Conservation (phyloP, 2,113 vertebrate genomes). For the Myotis brandtii region DNA sequence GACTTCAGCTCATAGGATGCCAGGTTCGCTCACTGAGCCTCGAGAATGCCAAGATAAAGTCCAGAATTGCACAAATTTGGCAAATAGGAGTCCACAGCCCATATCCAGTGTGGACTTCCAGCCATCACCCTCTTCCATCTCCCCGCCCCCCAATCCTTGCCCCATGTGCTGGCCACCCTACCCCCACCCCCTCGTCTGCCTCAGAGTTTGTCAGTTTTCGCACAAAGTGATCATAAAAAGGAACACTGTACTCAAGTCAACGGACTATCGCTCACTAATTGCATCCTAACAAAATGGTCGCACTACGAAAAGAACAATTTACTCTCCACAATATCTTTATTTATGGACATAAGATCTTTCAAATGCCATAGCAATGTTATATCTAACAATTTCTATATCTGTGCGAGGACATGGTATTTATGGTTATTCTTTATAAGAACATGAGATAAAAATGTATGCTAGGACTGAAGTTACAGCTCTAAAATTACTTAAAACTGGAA, state of each 20-base stretch:
- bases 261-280: background rate
- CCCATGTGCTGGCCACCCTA: too few relatives aligned
- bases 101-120: background rate
- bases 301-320: background rate
- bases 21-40: background rate
- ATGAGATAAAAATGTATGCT: background rate
- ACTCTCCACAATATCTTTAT: background rate
- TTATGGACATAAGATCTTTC: background rate
- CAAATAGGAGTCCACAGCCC: background rate
- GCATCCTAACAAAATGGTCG: background rate
- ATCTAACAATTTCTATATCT: background rate
- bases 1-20: background rate
- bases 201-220: background rate
- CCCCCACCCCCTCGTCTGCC: too few relatives aligned
- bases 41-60: background rate
- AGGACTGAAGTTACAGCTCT: background rate
- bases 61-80: background rate
- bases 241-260: background rate
- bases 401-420: background rate
- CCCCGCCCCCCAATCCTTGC: rapidly evolving
- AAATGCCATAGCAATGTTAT: background rate
- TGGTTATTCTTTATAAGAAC: background rate
- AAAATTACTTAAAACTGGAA: conserved; percentile 44
- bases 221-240: background rate
- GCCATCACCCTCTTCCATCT: too few relatives aligned